These are phyloP conservation scores for Eupsilia transversa DNA, from an alignment of 2,888 invertebrate genomes.

Conservation along the genomic window DNA sequence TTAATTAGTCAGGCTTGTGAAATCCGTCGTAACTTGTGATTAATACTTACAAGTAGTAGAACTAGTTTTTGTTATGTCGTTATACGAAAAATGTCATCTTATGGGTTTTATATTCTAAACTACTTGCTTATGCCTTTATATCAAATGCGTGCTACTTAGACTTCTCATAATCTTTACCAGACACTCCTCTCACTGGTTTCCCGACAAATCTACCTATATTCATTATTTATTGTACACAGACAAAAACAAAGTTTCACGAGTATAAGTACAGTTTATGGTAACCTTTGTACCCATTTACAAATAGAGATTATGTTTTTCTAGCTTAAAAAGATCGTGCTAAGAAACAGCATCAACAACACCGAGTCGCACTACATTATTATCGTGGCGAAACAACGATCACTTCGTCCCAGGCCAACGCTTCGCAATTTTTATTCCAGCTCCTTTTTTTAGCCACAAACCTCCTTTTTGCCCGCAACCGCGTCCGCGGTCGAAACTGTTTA, in stretches of 20 bases:
- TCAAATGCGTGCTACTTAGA: too few relatives aligned
- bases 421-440: slow-evolving; percentile 77
- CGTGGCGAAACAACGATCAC: slow-evolving; percentile 83
- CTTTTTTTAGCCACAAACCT: slow-evolving; percentile 76
- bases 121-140: not conserved
- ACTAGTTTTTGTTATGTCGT: too few relatives aligned
- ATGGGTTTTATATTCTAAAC: not conserved
- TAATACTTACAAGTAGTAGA: too few relatives aligned
- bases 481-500: slow-evolving; percentile 89
- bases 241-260: not conserved
- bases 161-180: too few relatives aligned
- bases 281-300: not conserved
- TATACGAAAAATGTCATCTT: not conserved
- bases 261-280: too few relatives aligned
- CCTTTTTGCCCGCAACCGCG: slow-evolving; percentile 78
- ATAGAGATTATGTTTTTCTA: not conserved
- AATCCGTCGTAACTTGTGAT: not conserved
- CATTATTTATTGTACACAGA: not conserved
- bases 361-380: slow-evolving; percentile 75
- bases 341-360: slow-evolving; percentile 66
- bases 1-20: too few relatives aligned
- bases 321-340: not conserved
- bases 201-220: too few relatives aligned
- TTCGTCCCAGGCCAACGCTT: slow-evolving; percentile 78
- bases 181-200: too few relatives aligned